Base-by-base conservation (phyloP, 2,113 vertebrate genomes). In the Laticauda laticaudata region DNA sequence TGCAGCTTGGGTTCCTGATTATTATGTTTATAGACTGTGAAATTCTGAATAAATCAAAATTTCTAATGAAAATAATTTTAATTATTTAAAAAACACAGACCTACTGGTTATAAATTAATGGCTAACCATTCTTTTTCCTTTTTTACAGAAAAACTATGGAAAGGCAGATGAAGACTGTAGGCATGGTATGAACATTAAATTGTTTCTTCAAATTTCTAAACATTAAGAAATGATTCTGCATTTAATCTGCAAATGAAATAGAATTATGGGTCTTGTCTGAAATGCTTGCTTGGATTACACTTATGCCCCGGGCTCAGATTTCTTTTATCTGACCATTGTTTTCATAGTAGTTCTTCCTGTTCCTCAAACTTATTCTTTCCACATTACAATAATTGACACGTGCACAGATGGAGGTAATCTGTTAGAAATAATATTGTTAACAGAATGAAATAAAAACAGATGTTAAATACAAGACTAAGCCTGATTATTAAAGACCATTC, bases 131-230 rank as follows among this genome's bases (percentile, higher is more conserved):
- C 95, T 48, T 95, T 94, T 59, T 54, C 96, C 97, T 94, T 97
- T 51, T 95, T 97, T 97, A 96, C 98, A 99, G 99, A 99, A 99
- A 98, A 99, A 99, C 96, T 99, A 99, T 97, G 99, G 99, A 96
- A 98, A 99, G 98, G 99, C 99, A 96, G 99, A 99, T 98, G 99
- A 99, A 98, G 99, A 99, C 97, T 99, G 99, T 98, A 99, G 98
- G 97, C 98, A 99, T 97, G 99, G 99, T 99, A 98, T 98, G 99
- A 93, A 96, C n/a, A 56, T 95, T 96, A 95, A 91, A 95, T 95
- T 94, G 94, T 96, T 94, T 95, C 89, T 95, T 81, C 94, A 90
- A 94, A 89, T 75, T 95, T 96, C 91, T 90, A 90, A 95, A 87
- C 34, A 23, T 95, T 92, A 90, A 92, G 57, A 55, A 90, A 95